Base-by-base conservation (phyloP, 1,140 invertebrate species). In the Holotrichia oblita region DNA sequence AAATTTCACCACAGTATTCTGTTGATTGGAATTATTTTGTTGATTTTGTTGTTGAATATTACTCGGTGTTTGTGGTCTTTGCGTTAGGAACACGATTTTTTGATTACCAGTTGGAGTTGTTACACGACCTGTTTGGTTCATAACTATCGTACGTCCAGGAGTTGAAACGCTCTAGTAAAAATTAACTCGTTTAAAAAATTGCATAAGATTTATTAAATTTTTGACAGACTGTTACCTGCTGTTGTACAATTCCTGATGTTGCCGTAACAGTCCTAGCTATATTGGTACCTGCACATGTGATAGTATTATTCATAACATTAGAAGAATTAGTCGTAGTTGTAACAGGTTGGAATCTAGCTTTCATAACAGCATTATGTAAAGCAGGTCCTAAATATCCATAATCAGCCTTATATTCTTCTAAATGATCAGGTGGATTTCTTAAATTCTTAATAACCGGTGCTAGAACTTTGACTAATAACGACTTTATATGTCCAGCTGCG, bases 401-500 rank as follows among this genome's bases (percentile, higher is more conserved):
- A 8, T 87, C 85, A 69, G 80, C 80, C 86, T 92, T 95, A 85
- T 97, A 99, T 12, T 98, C 96, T 40, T 98, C 97, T 0, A 95
- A 85, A 77, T 90, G 90, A 87, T 98, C 97, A 0, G 96, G 95
- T 8, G 93, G 88, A 78, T 89, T 89, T 55, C 94, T 89, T 69
- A 94, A 89, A 41, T 92, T 92, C 86, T 97, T 97, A 27, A 98
- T 87, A 20, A 98, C 92, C 0, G 96, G 96, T 10, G 94, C 91
- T 10, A 98, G 90, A 48, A 95, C 93, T 92, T 98, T 98, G 89
- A 96, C 90, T 73, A 98, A 87, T 81, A 97, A 89, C 79, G 94
- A 93, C 87, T 97, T 97, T 82, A 99, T 97, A 85, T 98, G 97
- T 12, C 95, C 94, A 44, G 95, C 95, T n/a, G 97, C 95, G 80